Evolutionary conservation across 1,140 invertebrate genomes (phyloP).

Genomic region (Meloidogyne exigua): DNA sequence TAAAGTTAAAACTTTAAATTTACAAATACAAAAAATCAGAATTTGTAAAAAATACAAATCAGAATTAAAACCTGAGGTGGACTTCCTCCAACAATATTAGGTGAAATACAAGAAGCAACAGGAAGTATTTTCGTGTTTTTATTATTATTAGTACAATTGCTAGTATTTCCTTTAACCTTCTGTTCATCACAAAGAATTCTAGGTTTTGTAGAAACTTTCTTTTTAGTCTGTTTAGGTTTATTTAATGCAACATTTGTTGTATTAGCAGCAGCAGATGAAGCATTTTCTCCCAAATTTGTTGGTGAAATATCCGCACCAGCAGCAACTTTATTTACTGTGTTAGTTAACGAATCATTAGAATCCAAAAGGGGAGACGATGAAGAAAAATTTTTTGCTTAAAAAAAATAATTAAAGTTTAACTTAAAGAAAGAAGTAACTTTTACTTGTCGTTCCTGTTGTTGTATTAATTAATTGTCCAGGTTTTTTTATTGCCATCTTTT

Average conservation of each 20-base stretch:
- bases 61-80: neutral
- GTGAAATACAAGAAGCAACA: neutral
- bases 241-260: neutral
- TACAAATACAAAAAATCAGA: no score
- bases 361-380: neutral
- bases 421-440: neutral
- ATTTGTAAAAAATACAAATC: no score
- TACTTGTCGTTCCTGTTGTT: neutral
- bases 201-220: neutral
- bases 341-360: constrained; percentile 2
- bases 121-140: neutral
- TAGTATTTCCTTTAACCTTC: neutral
- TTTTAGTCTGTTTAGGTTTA: neutral
- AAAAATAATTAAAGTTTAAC: neutral
- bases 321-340: constrained; percentile 22
- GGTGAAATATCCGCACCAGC: constrained; percentile 18
- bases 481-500: neutral
- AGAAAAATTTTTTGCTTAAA: neutral
- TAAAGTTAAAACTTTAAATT: no score
- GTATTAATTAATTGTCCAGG: neutral
- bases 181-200: constrained; percentile 1
- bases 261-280: neutral
- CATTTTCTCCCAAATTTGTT: neutral
- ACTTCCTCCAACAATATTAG: neutral
- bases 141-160: no score